Conservation (phyloP, 2,113 vertebrate genomes). For the Coptodon rendalli region DNA sequence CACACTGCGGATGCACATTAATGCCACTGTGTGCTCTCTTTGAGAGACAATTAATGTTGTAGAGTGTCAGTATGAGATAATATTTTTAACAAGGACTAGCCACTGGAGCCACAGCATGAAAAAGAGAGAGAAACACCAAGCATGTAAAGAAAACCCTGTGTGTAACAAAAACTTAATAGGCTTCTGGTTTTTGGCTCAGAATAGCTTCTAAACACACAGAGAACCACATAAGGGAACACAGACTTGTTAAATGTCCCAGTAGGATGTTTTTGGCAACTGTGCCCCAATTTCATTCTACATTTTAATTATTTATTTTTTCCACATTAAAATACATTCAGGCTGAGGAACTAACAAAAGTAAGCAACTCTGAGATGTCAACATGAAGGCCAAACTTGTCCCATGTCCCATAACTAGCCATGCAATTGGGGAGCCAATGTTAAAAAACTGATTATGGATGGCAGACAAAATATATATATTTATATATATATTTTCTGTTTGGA, state of each 20-base stretch:
- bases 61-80: not conserved
- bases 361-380: not conserved
- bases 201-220: not conserved
- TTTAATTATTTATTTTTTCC: not conserved
- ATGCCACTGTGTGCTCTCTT: not conserved
- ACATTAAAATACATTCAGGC: not conserved
- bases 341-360: not conserved
- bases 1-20: not conserved
- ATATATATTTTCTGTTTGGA: rapidly evolving
- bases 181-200: not conserved
- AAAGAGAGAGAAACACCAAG: not conserved
- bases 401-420: not conserved
- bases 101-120: not conserved
- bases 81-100: not conserved
- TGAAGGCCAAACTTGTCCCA: not conserved
- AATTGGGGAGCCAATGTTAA: not conserved
- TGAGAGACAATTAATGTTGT: not conserved
- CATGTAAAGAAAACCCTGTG: not conserved
- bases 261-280: not conserved
- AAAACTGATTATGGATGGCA: not conserved
- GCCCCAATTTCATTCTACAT: not conserved
- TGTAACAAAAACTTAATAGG: not conserved
- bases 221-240: not conserved
- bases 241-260: not conserved
- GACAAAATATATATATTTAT: not conserved